Percentiles rank a stretch among this genome's conserved stretches.
Evolutionary conservation across 2,113 vertebrate genomes (phyloP).

Genomic region (Acanthochromis polyacanthus): DNA sequence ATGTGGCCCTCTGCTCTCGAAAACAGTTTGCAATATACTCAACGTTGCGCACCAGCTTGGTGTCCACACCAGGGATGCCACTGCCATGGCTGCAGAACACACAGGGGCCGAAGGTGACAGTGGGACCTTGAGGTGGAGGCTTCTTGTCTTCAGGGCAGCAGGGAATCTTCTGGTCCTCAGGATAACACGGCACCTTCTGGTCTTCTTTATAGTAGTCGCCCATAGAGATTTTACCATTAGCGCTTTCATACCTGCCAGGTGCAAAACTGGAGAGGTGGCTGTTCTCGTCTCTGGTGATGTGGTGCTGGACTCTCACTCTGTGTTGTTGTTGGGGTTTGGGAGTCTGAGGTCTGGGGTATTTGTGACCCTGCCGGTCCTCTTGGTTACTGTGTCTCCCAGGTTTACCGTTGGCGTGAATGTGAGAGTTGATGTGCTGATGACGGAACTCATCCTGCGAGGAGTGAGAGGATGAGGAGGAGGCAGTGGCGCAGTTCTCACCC

Average conservation of each 20-base stretch:
- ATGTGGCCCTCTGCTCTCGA: conserved; percentile 91
- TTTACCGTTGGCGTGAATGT: conserved; percentile 66
- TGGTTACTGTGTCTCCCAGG: conserved; percentile 32
- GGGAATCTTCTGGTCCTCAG: conserved; percentile 52
- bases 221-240: conserved; percentile 71
- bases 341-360: conserved; percentile 63
- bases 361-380: conserved; percentile 40
- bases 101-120: conserved; percentile 85
- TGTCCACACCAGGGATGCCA: conserved; percentile 60
- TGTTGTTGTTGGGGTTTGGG: conserved; percentile 66
- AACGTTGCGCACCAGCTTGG: conserved; percentile 88
- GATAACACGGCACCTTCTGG: conserved; percentile 49
- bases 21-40: conserved; percentile 96
- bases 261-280: conserved; percentile 47
- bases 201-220: conserved; percentile 72
- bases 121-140: conserved; percentile 41
- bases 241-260: conserved; percentile 67
- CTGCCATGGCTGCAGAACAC: conserved; percentile 72
- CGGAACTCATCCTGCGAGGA: conserved; percentile 47
- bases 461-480: conserved; percentile 46
- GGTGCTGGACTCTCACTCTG: conserved; percentile 67
- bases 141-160: conserved; percentile 71
- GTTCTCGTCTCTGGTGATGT: conserved; percentile 69
- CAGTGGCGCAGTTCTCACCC: conserved; percentile 92
- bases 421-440: conserved; percentile 43